phyloP scores from a whole-genome alignment of 2,888 invertebrate genomes.

The Caenorhabditis angaria region DNA sequence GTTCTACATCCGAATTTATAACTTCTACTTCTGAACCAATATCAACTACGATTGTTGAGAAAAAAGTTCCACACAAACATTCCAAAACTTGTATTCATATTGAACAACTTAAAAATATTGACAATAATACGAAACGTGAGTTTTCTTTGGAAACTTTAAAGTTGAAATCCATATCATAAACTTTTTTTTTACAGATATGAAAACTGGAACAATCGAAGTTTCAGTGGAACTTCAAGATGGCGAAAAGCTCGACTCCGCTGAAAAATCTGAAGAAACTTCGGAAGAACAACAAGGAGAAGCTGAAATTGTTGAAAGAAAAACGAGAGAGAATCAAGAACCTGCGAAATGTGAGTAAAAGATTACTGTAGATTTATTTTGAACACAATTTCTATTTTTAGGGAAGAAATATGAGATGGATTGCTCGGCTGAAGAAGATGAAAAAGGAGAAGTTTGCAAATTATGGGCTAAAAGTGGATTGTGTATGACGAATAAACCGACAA shows the following conservation, averaged over 20 bases:
- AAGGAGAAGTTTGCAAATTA: conserved; percentile 55
- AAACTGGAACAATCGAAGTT: conserved; percentile 29
- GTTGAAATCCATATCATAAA: too few relatives aligned
- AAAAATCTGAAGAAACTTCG: conserved; percentile 19
- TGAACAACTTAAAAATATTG: conserved; percentile 20
- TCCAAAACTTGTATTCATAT: conserved; percentile 36
- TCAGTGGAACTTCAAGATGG: conserved; percentile 26
- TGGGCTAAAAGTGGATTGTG: conserved; percentile 64
- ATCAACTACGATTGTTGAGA: conserved; percentile 12
- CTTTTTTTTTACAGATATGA: background rate
- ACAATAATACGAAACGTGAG: conserved; percentile 10
- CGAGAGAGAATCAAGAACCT: conserved; percentile 11
- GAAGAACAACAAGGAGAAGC: conserved; percentile 8
- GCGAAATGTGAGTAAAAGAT: background rate
- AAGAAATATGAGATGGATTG: conserved; percentile 60
- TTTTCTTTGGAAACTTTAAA: background rate
- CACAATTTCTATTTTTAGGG: conserved; percentile 48
- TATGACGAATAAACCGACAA: conserved; percentile 54
- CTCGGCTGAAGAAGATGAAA: conserved; percentile 56
- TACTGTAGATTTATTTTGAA: background rate
- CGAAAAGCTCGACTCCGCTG: background rate
- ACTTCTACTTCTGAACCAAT: conserved; percentile 4
- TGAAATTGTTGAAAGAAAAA: conserved; percentile 10
- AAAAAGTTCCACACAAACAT: conserved; percentile 8
- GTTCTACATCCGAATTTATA: background rate